A percentile compares a stretch with the other conserved stretches of the same genome.
Evolutionary conservation across 1,140 invertebrate genomes (phyloP).

Genomic region (Teleopsis dalmanni): DNA sequence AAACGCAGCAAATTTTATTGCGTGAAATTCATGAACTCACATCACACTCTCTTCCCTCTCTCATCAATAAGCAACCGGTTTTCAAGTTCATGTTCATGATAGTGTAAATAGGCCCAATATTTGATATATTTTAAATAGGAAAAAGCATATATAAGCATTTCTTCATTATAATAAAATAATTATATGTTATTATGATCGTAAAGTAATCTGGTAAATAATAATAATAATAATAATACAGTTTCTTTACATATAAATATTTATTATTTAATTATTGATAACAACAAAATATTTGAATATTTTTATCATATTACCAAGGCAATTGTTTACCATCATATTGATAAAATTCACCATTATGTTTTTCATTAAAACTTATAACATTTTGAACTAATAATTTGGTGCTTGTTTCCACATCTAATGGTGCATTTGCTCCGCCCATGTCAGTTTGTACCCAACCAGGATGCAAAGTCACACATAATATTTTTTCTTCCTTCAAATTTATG

Average conservation of each 20-base stretch:
- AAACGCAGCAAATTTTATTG: too few species aligned
- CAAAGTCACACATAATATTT: constrained; percentile 65
- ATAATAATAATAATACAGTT: not conserved
- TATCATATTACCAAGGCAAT: constrained; percentile 59
- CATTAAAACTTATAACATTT: constrained; percentile 55
- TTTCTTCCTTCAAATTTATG: constrained; percentile 66
- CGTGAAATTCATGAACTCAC: too few species aligned
- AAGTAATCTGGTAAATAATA: not conserved
- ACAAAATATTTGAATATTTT: not conserved
- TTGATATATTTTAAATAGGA: too few species aligned
- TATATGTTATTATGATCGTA: not conserved
- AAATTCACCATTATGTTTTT: constrained; percentile 65
- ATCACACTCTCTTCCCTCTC: too few species aligned
- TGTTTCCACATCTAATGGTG: constrained; percentile 60
- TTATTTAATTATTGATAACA: not conserved
- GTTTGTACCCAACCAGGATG: constrained; percentile 91
- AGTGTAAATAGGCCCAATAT: too few species aligned
- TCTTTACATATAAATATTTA: not conserved
- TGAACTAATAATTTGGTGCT: constrained; percentile 59
- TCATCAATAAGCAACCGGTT: too few species aligned
- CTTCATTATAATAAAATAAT: not conserved
- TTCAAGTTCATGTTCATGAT: too few species aligned
- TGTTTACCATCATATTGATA: constrained; percentile 67
- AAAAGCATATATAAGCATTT: too few species aligned
- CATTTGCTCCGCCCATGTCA: constrained; percentile 76